phyloP scores from a whole-genome alignment of 2,113 vertebrate species.

The Ctenomys sociabilis region DNA sequence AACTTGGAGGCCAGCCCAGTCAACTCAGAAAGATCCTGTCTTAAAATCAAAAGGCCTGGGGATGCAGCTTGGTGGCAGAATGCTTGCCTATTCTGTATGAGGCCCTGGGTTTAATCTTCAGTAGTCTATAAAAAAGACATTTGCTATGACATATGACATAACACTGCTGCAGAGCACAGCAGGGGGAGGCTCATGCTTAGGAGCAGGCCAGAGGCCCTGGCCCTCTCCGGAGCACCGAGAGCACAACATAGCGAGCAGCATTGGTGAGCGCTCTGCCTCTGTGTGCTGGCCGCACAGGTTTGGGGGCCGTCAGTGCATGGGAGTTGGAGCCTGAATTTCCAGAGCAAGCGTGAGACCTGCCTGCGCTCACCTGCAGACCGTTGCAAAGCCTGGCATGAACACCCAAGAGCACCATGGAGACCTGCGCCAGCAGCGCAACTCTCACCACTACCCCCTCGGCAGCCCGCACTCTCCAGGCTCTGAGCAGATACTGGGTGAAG shows the following conservation, averaged over 20 bases:
- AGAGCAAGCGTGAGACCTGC: background rate
- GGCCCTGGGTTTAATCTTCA: background rate
- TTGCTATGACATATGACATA: too few relatives aligned
- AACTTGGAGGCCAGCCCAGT: background rate
- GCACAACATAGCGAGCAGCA: background rate
- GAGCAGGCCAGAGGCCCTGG: background rate
- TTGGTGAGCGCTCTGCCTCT: background rate
- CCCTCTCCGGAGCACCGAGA: too few relatives aligned
- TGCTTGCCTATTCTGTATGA: background rate
- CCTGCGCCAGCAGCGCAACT: too few relatives aligned
- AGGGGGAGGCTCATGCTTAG: background rate
- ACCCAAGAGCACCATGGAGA: background rate
- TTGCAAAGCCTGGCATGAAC: background rate
- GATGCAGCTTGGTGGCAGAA: background rate
- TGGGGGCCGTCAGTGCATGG: background rate
- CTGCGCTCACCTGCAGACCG: rapidly evolving
- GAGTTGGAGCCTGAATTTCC: background rate
- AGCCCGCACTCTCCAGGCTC: background rate
- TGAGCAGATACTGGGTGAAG: background rate
- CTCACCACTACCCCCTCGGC: rapidly evolving
- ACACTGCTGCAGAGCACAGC: background rate
- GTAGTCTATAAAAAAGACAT: background rate
- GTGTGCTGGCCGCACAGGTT: too few relatives aligned
- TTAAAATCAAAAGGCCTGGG: background rate
- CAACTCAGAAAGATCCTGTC: background rate